These are phyloP conservation scores for Labeo catla DNA, from an alignment of 2,113 vertebrate species.

Conservation along the genomic window DNA sequence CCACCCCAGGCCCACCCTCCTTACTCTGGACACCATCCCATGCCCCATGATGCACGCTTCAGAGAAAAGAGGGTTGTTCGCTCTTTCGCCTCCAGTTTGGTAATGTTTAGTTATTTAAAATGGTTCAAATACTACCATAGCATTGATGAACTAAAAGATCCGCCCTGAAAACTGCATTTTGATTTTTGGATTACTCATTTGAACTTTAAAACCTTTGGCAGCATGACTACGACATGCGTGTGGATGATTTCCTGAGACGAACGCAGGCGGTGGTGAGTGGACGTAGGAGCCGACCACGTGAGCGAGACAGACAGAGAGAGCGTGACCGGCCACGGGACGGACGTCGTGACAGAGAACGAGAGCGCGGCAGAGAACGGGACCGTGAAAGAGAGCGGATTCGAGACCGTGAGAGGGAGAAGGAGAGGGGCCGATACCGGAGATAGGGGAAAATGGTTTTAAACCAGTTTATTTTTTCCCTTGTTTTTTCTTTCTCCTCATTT, in stretches of 20 bases:
- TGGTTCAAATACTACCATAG: neutral
- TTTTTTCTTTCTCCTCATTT: neutral
- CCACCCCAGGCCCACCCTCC: constrained; percentile 88
- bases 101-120: constrained; percentile 38
- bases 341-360: constrained; percentile 83
- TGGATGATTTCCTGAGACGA: constrained; percentile 95
- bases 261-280: constrained; percentile 96
- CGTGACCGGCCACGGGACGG: constrained; percentile 83
- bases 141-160: neutral
- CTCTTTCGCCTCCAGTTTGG: constrained; percentile 66
- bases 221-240: constrained; percentile 99
- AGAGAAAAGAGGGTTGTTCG: constrained; percentile 90
- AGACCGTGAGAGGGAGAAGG: constrained; percentile 86
- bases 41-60: constrained; percentile 88
- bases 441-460: constrained; percentile 56
- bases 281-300: constrained; percentile 86
- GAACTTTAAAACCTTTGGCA: constrained; percentile 60
- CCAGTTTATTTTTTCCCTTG: neutral
- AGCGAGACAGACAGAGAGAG: constrained; percentile 91
- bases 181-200: neutral
- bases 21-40: constrained; percentile 89
- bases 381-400: constrained; percentile 83
- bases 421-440: constrained; percentile 93
- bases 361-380: constrained; percentile 83
- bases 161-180: no score